Evolutionary conservation across 2,888 invertebrate species (phyloP).

Genomic region (Drosophila mimica): DNA sequence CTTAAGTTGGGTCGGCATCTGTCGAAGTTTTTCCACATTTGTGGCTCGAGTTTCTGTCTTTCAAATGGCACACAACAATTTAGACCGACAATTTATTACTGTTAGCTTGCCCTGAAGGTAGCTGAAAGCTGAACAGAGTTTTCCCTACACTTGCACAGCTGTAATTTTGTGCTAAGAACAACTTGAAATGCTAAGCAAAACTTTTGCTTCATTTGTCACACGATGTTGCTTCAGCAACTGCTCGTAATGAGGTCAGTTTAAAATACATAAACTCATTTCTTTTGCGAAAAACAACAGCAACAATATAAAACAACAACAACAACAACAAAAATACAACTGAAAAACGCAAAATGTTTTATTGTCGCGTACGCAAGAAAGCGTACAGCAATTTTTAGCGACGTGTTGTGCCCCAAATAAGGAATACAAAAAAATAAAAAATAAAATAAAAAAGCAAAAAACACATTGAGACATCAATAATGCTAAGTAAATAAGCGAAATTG

Average conservation of each 20-base stretch:
- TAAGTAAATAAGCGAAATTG: constrained; percentile 62
- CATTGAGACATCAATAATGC: constrained; percentile 59
- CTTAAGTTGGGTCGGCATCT: constrained; percentile 12
- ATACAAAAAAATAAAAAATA: constrained; percentile 5
- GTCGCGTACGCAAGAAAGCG: constrained; percentile 74
- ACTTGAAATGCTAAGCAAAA: constrained; percentile 8
- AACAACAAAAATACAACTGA: constrained; percentile 30
- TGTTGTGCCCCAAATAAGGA: constrained; percentile 67
- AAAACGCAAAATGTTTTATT: constrained; percentile 64
- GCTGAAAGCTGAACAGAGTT: background rate
- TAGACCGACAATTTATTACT: constrained; percentile 8
- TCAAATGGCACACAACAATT: constrained; percentile 5
- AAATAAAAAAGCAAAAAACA: constrained; percentile 24
- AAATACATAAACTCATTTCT: constrained; percentile 71
- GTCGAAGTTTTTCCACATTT: constrained; percentile 4
- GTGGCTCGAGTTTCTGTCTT: constrained; percentile 1
- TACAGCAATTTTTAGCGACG: constrained; percentile 57
- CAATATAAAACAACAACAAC: background rate
- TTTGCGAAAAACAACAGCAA: constrained; percentile 42
- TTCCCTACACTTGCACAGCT: background rate
- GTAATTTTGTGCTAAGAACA: background rate
- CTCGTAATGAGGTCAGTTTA: constrained; percentile 71
- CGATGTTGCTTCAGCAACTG: constrained; percentile 19
- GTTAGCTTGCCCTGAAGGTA: background rate
- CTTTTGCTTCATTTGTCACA: constrained; percentile 21